Conservation (phyloP, 2,797 vertebrate species). For the Pempheris klunzingeri region DNA sequence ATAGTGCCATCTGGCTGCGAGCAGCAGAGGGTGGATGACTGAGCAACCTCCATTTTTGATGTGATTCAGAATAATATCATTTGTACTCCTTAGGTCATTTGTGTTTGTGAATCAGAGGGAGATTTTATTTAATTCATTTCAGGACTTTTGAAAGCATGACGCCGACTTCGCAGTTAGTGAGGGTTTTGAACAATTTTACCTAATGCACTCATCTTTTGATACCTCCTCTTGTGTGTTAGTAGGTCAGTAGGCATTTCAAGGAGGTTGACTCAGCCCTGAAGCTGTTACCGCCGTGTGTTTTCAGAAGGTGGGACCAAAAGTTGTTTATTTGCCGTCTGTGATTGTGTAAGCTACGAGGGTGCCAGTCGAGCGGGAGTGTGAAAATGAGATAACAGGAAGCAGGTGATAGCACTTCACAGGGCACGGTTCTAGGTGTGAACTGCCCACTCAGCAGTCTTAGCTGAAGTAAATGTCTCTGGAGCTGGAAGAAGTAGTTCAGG, state of each 20-base stretch:
- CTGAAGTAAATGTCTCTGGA: conserved; percentile 31
- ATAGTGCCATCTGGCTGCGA: conserved; percentile 84
- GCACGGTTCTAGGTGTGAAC: conserved; percentile 63
- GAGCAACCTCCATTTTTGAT: conserved; percentile 20
- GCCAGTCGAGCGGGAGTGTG: conserved; percentile 66
- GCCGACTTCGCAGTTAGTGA: neutral
- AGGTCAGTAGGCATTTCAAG: conserved; percentile 29
- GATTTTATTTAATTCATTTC: neutral
- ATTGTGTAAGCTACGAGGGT: conserved; percentile 43
- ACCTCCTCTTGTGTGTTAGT: conserved; percentile 47
- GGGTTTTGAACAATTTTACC: neutral
- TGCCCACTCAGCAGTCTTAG: conserved; percentile 48
- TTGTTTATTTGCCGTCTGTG: conserved; percentile 67
- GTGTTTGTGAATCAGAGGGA: conserved; percentile 3
- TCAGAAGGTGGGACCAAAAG: conserved; percentile 58
- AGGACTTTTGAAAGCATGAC: neutral
- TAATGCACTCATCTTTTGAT: neutral
- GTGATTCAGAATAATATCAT: neutral
- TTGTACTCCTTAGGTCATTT: neutral
- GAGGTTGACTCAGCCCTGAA: conserved; percentile 33
- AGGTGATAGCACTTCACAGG: conserved; percentile 62
- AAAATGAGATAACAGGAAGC: conserved; percentile 75
- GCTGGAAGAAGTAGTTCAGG: conserved; percentile 13
- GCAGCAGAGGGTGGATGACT: conserved; percentile 10
- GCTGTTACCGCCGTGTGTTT: conserved; percentile 56